A percentile compares a stretch with the other conserved stretches of the same genome.
These are phyloP conservation scores for Rhizomys pruinosus DNA, from an alignment of 2,113 vertebrate genomes.

Conservation along the genomic window DNA sequence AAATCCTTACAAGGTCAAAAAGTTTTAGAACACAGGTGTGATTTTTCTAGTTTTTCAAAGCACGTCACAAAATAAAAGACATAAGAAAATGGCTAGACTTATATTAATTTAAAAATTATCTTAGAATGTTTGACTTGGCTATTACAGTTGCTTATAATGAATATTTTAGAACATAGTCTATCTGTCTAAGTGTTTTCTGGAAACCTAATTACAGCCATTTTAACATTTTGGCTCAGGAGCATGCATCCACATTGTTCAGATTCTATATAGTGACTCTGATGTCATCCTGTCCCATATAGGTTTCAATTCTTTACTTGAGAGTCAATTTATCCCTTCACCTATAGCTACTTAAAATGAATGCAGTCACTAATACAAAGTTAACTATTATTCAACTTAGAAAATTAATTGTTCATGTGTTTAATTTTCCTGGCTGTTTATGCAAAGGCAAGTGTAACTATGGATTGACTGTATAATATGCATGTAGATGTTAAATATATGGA, in stretches of 20 bases:
- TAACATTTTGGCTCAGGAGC: not conserved
- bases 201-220: not conserved
- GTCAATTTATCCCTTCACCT: not conserved
- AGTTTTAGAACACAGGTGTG: not conserved
- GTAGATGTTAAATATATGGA: not conserved
- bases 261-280: not conserved
- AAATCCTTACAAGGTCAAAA: not conserved
- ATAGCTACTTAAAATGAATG: not conserved
- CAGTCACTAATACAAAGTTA: not conserved
- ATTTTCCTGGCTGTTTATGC: not conserved
- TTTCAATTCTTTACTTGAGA: not conserved
- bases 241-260: not conserved
- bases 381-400: not conserved
- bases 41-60: not conserved
- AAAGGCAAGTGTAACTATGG: not conserved
- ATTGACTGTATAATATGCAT: not conserved
- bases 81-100: not conserved
- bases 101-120: not conserved
- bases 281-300: accelerated
- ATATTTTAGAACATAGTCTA: not conserved
- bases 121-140: not conserved
- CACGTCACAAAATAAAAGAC: not conserved
- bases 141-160: not conserved
- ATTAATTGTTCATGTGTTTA: not conserved
- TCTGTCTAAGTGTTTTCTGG: not conserved